Percentiles rank a stretch among this genome's conserved stretches.
Conservation (phyloP, 2,113 vertebrate genomes). For the Anser cygnoides region DNA sequence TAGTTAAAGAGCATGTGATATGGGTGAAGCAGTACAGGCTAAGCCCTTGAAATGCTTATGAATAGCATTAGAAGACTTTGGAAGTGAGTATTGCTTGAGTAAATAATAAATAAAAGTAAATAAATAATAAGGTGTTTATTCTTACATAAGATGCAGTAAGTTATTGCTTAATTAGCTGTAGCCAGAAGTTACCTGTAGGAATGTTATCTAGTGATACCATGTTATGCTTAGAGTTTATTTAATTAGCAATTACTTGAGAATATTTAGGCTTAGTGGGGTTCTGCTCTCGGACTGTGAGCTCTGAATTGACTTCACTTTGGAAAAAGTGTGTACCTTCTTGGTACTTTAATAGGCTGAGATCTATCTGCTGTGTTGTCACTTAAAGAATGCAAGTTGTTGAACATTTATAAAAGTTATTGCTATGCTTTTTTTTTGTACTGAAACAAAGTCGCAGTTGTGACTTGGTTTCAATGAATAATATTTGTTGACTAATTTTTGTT, state of each 20-base stretch:
- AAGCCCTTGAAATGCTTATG: not conserved
- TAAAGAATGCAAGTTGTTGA: not conserved
- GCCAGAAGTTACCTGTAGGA: not conserved
- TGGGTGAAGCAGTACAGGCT: not conserved
- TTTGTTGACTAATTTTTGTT: slow-evolving; percentile 63
- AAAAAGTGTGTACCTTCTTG: not conserved
- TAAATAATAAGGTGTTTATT: too few relatives aligned
- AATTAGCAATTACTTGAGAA: not conserved
- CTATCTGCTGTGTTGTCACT: not conserved
- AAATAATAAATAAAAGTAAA: too few relatives aligned
- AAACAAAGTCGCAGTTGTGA: slow-evolving; percentile 45
- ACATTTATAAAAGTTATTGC: slow-evolving; percentile 15
- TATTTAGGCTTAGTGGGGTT: not conserved
- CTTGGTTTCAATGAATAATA: slow-evolving; percentile 43
- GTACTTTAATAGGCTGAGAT: not conserved
- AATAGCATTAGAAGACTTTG: not conserved
- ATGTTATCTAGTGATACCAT: not conserved
- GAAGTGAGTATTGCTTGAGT: not conserved
- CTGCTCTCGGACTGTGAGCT: not conserved
- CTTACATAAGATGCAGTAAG: not conserved
- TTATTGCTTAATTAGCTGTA: not conserved
- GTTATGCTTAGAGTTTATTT: not conserved
- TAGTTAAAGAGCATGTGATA: not conserved
- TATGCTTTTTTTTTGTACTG: not conserved
- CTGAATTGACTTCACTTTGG: not conserved